Conservation (phyloP, 2,888 invertebrate genomes). For the Onchidella celtica region DNA sequence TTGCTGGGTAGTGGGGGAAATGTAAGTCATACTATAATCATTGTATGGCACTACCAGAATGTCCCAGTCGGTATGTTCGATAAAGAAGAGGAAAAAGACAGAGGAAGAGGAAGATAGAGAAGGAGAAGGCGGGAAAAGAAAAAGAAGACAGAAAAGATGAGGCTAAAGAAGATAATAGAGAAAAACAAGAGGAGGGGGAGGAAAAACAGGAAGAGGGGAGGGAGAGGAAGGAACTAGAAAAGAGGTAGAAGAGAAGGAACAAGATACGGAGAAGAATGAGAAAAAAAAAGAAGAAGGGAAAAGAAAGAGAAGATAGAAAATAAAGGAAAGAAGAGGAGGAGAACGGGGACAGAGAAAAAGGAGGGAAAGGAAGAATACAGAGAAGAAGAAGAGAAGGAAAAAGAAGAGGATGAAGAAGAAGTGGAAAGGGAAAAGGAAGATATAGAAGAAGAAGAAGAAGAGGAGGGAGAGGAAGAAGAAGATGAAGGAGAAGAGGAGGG, state of each 20-base stretch:
- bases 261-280: not conserved
- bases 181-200: not conserved
- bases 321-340: not conserved
- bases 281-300: not conserved
- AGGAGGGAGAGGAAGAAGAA: not conserved
- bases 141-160: not conserved
- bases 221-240: not conserved
- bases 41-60: too few relatives aligned
- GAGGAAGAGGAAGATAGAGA: not conserved
- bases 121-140: not conserved
- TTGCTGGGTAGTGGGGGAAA: too few relatives aligned
- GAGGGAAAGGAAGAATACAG: not conserved
- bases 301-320: not conserved
- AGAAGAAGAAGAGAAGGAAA: not conserved
- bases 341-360: not conserved
- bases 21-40: too few relatives aligned
- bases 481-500: conserved; percentile 1
- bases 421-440: not conserved
- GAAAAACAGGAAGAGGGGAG: not conserved
- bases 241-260: not conserved
- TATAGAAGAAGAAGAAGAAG: not conserved
- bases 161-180: not conserved
- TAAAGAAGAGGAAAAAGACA: not conserved
- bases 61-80: too few relatives aligned
- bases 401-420: not conserved